These are phyloP conservation scores for Callopanchax toddi DNA, from an alignment of 2,113 vertebrate genomes.

Conservation along the genomic window DNA sequence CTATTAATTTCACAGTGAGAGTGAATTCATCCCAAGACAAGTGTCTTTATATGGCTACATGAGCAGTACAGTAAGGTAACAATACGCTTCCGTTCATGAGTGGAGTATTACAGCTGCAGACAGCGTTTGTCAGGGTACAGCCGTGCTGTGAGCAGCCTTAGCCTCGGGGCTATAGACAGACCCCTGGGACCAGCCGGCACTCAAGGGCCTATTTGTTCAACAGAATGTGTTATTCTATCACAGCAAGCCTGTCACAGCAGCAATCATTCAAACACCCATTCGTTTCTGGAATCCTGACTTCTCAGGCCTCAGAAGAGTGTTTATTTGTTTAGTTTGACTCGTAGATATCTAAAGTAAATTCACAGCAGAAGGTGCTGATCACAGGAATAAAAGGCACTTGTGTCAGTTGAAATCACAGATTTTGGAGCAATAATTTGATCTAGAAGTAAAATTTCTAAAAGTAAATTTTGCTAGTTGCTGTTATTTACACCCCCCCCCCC, in stretches of 20 bases:
- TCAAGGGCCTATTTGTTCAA: slow-evolving; percentile 84
- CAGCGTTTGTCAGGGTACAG: slow-evolving; percentile 71
- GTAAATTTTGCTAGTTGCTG: too few species aligned
- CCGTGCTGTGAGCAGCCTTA: slow-evolving; percentile 72
- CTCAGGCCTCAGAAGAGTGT: slow-evolving; percentile 54
- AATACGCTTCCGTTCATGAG: slow-evolving; percentile 49
- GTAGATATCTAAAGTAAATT: too few species aligned
- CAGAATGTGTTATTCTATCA: slow-evolving; percentile 83
- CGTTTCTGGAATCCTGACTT: slow-evolving; percentile 68
- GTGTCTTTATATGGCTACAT: too few species aligned
- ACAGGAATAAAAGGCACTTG: too few species aligned
- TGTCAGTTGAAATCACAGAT: too few species aligned
- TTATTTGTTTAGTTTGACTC: slow-evolving; percentile 70
- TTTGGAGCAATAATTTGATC: too few species aligned
- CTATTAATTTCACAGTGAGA: neutral
- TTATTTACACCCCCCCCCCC: too few species aligned
- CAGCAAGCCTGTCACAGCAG: slow-evolving; percentile 81
- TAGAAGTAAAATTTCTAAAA: too few species aligned
- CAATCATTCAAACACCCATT: slow-evolving; percentile 83
- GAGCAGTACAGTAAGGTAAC: slow-evolving; percentile 31
- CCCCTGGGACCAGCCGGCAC: slow-evolving; percentile 78
- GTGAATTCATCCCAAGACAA: neutral
- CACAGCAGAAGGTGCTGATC: too few species aligned
- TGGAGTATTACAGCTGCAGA: slow-evolving; percentile 54
- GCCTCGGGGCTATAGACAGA: slow-evolving; percentile 79